These are phyloP conservation scores for Drosophila nigricruria DNA, from an alignment of 2,888 invertebrate genomes.

Conservation along the genomic window DNA sequence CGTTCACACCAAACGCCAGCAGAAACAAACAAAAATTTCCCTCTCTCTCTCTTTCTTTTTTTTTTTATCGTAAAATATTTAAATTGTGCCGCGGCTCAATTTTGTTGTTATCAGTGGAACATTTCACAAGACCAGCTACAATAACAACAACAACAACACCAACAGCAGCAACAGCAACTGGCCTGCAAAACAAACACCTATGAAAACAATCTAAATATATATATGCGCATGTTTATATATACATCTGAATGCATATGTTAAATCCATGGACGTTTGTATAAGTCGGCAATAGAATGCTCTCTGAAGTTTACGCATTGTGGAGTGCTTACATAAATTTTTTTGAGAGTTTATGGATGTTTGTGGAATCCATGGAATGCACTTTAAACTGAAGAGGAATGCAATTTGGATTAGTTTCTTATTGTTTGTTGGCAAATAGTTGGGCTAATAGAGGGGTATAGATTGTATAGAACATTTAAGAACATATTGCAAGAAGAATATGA, in stretches of 20 bases:
- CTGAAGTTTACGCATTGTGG: not conserved
- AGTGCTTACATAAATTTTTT: not conserved
- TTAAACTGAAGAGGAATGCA: conserved; percentile 18
- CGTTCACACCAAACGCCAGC: conserved; percentile 67
- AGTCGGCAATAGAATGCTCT: conserved; percentile 48
- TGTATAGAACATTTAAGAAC: not conserved
- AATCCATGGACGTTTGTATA: conserved; percentile 5
- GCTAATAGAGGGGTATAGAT: not conserved
- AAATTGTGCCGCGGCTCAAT: conserved; percentile 57
- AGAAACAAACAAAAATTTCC: conserved; percentile 44
- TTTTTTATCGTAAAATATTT: conserved; percentile 68
- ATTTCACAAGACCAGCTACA: conserved; percentile 60
- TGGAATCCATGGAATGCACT: conserved; percentile 16
- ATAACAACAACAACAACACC: conserved; percentile 38
- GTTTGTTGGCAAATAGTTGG: conserved; percentile 1
- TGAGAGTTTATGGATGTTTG: not conserved
- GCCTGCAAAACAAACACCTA: conserved; percentile 59
- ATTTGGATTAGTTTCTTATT: conserved; percentile 18
- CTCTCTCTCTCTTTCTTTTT: not conserved
- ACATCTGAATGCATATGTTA: conserved; percentile 15
- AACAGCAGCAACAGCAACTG: conserved; percentile 28
- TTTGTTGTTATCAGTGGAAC: conserved; percentile 62
- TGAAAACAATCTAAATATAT: conserved; percentile 53
- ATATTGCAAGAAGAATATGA: not conserved
- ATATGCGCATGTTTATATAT: not conserved